These are phyloP conservation scores for Papilio elwesi DNA, from an alignment of 2,888 invertebrate species.

Conservation along the genomic window DNA sequence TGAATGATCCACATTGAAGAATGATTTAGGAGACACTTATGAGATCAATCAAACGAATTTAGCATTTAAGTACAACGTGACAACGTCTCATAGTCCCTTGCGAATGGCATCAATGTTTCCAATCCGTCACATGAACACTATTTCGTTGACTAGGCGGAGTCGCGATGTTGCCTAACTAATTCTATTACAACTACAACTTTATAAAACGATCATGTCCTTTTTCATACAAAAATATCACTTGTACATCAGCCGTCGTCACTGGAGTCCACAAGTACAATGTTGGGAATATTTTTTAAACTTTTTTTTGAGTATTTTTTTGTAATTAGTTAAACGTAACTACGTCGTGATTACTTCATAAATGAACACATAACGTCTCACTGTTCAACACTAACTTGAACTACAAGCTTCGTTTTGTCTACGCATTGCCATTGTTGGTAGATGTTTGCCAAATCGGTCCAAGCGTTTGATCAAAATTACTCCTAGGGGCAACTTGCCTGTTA, in stretches of 20 bases:
- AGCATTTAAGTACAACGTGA: conserved; percentile 62
- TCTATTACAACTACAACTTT: conserved; percentile 44
- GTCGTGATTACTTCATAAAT: conserved; percentile 52
- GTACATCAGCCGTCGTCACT: conserved; percentile 63
- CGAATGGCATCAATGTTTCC: conserved; percentile 35
- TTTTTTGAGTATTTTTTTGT: conserved; percentile 73
- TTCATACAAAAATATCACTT: conserved; percentile 74
- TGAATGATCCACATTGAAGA: conserved; percentile 38
- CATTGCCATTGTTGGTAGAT: conserved; percentile 20
- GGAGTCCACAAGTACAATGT: conserved; percentile 57
- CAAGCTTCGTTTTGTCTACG: conserved; percentile 7
- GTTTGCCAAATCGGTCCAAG: conserved; percentile 30
- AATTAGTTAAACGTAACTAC: conserved; percentile 46
- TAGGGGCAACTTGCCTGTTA: background rate
- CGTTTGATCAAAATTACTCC: conserved; percentile 3
- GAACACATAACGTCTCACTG: conserved; percentile 71
- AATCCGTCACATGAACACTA: conserved; percentile 54
- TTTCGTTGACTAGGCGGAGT: conserved; percentile 80
- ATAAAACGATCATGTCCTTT: conserved; percentile 48
- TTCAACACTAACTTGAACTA: conserved; percentile 39
- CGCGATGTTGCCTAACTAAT: conserved; percentile 55
- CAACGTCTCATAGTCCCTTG: conserved; percentile 44
- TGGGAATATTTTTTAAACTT: conserved; percentile 49
- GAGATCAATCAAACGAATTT: conserved; percentile 75
- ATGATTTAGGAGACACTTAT: conserved; percentile 53